Evolutionary conservation across 2,888 invertebrate species (phyloP), one percentile per base, ranked within the genome.

Genomic region (Euproctis similis): DNA sequence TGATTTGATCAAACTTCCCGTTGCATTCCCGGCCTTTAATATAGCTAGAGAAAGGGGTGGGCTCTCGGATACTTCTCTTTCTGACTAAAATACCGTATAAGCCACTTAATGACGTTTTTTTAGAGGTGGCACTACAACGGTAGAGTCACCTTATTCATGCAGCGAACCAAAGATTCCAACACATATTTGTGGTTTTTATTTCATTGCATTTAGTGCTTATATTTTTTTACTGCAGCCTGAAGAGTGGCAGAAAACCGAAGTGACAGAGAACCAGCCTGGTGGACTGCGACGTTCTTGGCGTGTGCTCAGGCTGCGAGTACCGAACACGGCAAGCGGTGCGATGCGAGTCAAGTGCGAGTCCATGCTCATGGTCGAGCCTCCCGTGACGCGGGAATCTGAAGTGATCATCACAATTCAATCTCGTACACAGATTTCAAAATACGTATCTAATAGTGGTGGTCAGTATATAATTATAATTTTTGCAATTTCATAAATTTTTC

Each of bases 261-360:
- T 65, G n/a, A 75, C 74, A 21, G 45, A 57, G 0, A 53, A 71
- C 1, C 60, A 65, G 41, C 53, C 63, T 0, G 81, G 78, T 0
- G 84, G 84, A 1, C 56, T 84, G 2, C 73, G 75, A 0, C 69
- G 71, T 1, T 80, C 81, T 1, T 82, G 77, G 78, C 63, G 78
- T 1, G 62, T 72, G 1, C 45, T 82, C 1, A 59, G 76, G 3
- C 58, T 81, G 12, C 56, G 68, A 1, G 77, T 81, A 1, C 75
- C 80, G 1, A 31, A 71, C 1, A 61, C 59, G 0, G 76, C 78
- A 0, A 81, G 75, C 40, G 81, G 80, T 0, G 55, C 80, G 2
- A 50, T 84, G 36, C 69, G 74, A 13, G 62, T 80, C 24, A 68
- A 77, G 9, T 84, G 82, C 59, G 81, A 82, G 42, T 65, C 82